Evolutionary conservation across 2,888 invertebrate genomes (phyloP), one percentile per base, ranked within the genome.

Genomic region (Acanthosepion esculentum): DNA sequence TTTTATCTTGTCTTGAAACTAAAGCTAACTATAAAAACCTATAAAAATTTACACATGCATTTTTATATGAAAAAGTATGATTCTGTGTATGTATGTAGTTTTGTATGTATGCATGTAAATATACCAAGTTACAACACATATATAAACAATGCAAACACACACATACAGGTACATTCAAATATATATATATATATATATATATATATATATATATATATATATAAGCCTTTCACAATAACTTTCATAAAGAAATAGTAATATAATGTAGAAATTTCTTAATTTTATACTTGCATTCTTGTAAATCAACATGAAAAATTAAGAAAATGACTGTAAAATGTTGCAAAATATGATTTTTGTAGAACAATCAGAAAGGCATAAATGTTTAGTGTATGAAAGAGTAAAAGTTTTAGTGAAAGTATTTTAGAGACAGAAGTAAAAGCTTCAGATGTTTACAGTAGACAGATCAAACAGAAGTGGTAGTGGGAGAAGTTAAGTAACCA

Each of bases 201-300:
- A 92, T 50, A 92, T 92, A 23, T 92, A 50, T 93, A 93, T 93
- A 29, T 50, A 93, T 12, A 50, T 50, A 48, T 93, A 50, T 50
- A 50, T 29, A 50, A 0, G 8, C 78, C 15, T 78, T 78, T 78
- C n/a, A 78, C 78, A 78, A 78, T 78, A n/a, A 78, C 18, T 78
- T 78, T 78, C n/a, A 78, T n/a, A 3, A 78, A 78, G 78, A 78
- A 78, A n/a, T 78, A 78, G 78, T 33, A 78, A 78, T 59, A 59
- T 23, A 59, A 23, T 78, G 78, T 78, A 78, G n/a, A 78, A 78
- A n/a, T 78, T 78, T 78, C 78, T 78, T 78, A 78, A 78, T 78
- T 78, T 78, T 78, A 78, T 78, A 78, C 78, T 78, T n/a, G 78
- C 78, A 78, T 78, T 78, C 78, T n/a, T 78, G 78, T 78, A 78